Evolutionary conservation across 92 coral and sea anemone species (phyloP).

Genomic region (Epizoanthus rinbou): DNA sequence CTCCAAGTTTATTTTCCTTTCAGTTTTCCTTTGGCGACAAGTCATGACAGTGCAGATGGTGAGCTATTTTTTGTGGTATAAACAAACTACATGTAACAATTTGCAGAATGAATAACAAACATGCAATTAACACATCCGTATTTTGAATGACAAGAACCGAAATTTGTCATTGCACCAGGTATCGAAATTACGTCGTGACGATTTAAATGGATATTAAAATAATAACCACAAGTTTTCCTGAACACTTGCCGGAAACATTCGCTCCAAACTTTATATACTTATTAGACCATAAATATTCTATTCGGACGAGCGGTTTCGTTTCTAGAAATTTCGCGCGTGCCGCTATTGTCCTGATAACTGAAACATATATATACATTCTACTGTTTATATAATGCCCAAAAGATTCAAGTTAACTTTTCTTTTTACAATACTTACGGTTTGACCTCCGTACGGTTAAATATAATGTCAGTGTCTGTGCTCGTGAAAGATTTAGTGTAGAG

Average conservation of each 20-base stretch:
- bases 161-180: too few relatives aligned
- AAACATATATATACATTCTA: background rate
- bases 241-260: background rate
- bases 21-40: slow-evolving; percentile 74
- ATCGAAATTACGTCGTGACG: too few relatives aligned
- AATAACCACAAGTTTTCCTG: background rate
- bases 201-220: background rate
- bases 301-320: background rate
- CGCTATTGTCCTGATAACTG: too few relatives aligned
- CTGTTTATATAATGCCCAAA: background rate
- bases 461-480: slow-evolving; percentile 88
- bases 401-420: background rate
- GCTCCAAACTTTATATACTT: background rate
- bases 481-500: slow-evolving; percentile 85
- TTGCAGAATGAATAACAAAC: too few relatives aligned
- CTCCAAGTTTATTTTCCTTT: slow-evolving; percentile 77
- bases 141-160: too few relatives aligned
- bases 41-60: background rate
- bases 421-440: slow-evolving; percentile 64
- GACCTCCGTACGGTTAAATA: slow-evolving; percentile 90
- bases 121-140: too few relatives aligned
- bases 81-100: background rate
- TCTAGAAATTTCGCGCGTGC: background rate
- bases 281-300: background rate
- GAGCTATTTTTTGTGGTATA: background rate